Percentiles rank a stretch among this genome's conserved stretches.
phyloP scores from a whole-genome alignment of 2,797 vertebrate genomes.

The Takifugu rubripes region DNA sequence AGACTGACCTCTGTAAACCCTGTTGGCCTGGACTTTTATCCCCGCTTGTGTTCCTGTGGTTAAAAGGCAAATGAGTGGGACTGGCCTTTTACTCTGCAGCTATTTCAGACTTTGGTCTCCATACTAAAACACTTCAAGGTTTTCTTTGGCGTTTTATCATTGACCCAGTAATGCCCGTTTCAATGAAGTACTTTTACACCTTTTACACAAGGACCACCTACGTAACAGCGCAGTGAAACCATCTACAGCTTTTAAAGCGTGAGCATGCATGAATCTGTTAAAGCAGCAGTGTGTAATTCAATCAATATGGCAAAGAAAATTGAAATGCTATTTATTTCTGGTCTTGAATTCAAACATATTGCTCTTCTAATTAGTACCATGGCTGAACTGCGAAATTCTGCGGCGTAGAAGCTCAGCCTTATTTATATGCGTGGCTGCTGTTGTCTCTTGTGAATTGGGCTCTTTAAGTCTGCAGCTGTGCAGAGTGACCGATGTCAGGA shows the following conservation, averaged over 20 bases:
- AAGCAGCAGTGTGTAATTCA: constrained; percentile 33
- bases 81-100: constrained; percentile 47
- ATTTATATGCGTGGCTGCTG: constrained; percentile 57
- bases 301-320: constrained; percentile 33
- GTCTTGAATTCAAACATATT: constrained; percentile 42
- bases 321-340: constrained; percentile 33
- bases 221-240: constrained; percentile 30
- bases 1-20: constrained; percentile 46
- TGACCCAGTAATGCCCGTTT: constrained; percentile 39
- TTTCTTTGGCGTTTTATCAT: constrained; percentile 68
- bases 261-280: constrained; percentile 27
- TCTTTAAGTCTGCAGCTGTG: constrained; percentile 68
- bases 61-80: constrained; percentile 43
- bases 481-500: constrained; percentile 61
- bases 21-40: constrained; percentile 47
- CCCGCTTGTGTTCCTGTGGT: constrained; percentile 62
- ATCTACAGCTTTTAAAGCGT: constrained; percentile 42
- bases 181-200: constrained; percentile 49
- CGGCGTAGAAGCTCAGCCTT: constrained; percentile 25
- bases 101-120: constrained; percentile 67
- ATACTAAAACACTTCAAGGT: constrained; percentile 66
- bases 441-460: constrained; percentile 54
- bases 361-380: constrained; percentile 30
- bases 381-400: constrained; percentile 41
- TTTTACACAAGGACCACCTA: constrained; percentile 65